phyloP scores from a whole-genome alignment of 1,140 invertebrate species.

The roundworm (Caenorhabditis elegans) region DNA sequence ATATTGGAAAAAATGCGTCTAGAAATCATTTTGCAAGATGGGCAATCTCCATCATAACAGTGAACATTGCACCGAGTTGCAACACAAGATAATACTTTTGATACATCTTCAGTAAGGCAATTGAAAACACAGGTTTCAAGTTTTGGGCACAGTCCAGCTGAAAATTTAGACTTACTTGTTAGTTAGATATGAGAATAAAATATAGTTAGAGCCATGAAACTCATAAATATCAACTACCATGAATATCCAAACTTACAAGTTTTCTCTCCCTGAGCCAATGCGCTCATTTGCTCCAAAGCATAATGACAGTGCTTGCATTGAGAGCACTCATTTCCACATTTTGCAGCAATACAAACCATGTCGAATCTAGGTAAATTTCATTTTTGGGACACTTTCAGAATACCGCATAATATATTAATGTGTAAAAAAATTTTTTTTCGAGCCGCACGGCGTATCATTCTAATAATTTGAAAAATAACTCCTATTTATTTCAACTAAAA shows the following conservation, averaged over 20 bases:
- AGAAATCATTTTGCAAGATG: conserved; percentile 41
- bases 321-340: conserved; percentile 44
- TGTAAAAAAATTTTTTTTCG: too few relatives aligned
- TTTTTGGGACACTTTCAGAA: too few relatives aligned
- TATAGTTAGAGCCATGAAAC: too few relatives aligned
- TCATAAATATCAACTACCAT: too few relatives aligned
- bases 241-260: conserved; percentile 6
- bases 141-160: conserved; percentile 46
- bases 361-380: too few relatives aligned
- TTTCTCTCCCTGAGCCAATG: conserved; percentile 40
- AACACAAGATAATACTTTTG: conserved; percentile 38
- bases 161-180: too few relatives aligned
- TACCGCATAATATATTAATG: too few relatives aligned
- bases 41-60: conserved; percentile 48
- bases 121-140: conserved; percentile 43
- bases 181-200: too few relatives aligned
- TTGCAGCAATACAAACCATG: conserved; percentile 45
- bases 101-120: conserved; percentile 33
- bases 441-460: too few relatives aligned
- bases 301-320: conserved; percentile 44
- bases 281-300: conserved; percentile 47
- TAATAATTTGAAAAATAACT: too few relatives aligned
- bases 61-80: conserved; percentile 42
- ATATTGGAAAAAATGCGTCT: conserved; percentile 26
- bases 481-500: too few relatives aligned